These are phyloP conservation scores for Amyelois transitella DNA, from an alignment of 1,140 invertebrate species.

Conservation along the genomic window DNA sequence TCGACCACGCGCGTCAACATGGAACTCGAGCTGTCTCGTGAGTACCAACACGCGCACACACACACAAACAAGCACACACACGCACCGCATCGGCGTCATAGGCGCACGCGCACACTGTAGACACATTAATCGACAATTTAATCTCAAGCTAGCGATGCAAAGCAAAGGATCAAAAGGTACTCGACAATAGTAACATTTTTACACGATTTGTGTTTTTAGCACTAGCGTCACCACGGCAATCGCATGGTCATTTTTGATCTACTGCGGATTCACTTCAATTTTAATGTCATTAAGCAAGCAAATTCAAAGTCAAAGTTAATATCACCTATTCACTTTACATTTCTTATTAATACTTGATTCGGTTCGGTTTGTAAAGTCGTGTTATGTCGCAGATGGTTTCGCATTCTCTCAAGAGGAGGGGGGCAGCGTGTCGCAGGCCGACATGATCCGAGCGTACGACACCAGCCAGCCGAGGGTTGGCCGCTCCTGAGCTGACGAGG, in stretches of 20 bases:
- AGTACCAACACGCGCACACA: slow-evolving; percentile 78
- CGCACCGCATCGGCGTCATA: slow-evolving; percentile 12
- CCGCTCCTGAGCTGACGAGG: slow-evolving; percentile 76
- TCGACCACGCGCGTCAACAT: slow-evolving; percentile 85
- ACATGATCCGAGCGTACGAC: slow-evolving; percentile 94
- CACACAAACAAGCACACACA: slow-evolving; percentile 8
- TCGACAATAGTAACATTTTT: not conserved
- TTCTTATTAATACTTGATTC: not conserved
- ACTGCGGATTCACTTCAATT: not conserved
- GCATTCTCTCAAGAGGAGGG: slow-evolving; percentile 99
- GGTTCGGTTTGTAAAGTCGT: not conserved
- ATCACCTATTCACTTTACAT: not conserved
- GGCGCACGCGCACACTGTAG: slow-evolving; percentile 10
- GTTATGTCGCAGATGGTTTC: slow-evolving; percentile 89
- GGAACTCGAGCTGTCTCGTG: slow-evolving; percentile 93
- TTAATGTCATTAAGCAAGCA: not conserved
- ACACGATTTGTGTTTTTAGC: not conserved
- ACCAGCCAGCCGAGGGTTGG: slow-evolving; percentile 89
- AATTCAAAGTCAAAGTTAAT: not conserved
- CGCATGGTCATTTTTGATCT: not conserved
- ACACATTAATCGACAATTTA: slow-evolving; percentile 15
- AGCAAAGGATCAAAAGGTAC: not conserved
- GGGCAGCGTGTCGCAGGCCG: slow-evolving; percentile 93
- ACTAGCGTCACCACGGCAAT: not conserved
- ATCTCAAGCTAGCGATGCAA: slow-evolving; percentile 4